These are phyloP conservation scores for Glareola pratincola DNA, from an alignment of 2,113 vertebrate species.

Conservation along the genomic window DNA sequence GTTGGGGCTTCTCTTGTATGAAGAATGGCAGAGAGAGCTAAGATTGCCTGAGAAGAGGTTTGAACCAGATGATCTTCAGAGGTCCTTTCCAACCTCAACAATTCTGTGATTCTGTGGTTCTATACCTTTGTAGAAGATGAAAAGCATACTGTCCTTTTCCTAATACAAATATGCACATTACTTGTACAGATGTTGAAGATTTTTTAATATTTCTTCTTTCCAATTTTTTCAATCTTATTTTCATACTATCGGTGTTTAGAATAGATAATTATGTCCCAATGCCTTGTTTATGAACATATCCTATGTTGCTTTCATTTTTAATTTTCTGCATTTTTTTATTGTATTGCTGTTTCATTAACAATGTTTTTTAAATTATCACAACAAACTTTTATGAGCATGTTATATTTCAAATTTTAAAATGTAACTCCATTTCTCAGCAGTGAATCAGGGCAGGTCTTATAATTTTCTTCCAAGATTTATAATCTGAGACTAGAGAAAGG, in stretches of 20 bases:
- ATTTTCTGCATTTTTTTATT: not conserved
- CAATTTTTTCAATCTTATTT: not conserved
- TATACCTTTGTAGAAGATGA: not conserved
- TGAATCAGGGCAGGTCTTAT: not conserved
- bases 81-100: not conserved
- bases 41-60: not conserved
- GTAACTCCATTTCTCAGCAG: not conserved
- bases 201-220: not conserved
- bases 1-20: accelerated
- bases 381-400: not conserved
- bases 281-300: not conserved
- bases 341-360: not conserved
- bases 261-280: not conserved
- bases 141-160: not conserved
- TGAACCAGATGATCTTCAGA: not conserved
- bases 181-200: not conserved
- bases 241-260: not conserved
- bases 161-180: not conserved
- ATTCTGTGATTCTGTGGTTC: not conserved
- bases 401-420: not conserved
- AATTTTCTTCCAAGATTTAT: not conserved
- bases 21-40: not conserved
- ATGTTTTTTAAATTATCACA: not conserved
- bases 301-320: not conserved
- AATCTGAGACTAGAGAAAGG: not conserved